A percentile compares a stretch with the other conserved stretches of the same genome.
Evolutionary conservation across 2,797 vertebrate genomes (phyloP).

Genomic region (Myotis daubentonii): DNA sequence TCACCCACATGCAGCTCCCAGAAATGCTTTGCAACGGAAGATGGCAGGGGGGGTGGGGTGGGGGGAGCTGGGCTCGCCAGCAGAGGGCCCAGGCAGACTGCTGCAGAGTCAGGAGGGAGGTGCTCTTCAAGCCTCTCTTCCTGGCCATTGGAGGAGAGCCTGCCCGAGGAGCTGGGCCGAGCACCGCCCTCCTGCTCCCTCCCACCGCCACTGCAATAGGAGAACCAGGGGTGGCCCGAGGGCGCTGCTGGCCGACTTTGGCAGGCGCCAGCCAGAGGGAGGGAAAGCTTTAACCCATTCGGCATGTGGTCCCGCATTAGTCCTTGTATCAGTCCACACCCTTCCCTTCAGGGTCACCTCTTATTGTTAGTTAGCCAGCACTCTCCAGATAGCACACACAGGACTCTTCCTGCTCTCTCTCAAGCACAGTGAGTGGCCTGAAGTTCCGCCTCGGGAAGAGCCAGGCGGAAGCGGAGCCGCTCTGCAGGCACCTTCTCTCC

Average conservation of each 20-base stretch:
- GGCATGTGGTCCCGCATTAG: neutral
- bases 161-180: neutral
- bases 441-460: neutral
- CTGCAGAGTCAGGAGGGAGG: constrained; percentile 84
- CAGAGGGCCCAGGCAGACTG: constrained; percentile 82
- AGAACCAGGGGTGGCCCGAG: constrained; percentile 71
- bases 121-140: constrained; percentile 51
- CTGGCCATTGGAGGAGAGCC: constrained; percentile 64
- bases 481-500: neutral
- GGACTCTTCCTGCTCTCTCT: neutral
- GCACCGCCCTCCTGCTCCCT: constrained; percentile 55
- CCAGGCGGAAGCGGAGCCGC: neutral
- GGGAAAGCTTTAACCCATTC: constrained; percentile 61
- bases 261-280: constrained; percentile 50
- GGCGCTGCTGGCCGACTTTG: constrained; percentile 61
- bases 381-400: neutral
- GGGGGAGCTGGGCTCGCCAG: constrained; percentile 63
- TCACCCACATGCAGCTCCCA: constrained; percentile 90
- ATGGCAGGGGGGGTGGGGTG: constrained; percentile 81
- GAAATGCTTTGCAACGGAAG: constrained; percentile 90
- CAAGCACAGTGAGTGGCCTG: neutral
- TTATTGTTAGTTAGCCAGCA: neutral
- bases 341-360: constrained; percentile 42
- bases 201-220: constrained; percentile 77
- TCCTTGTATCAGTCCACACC: constrained; percentile 41